Conservation (phyloP, 2,113 vertebrate species). For the Suricata suricatta region DNA sequence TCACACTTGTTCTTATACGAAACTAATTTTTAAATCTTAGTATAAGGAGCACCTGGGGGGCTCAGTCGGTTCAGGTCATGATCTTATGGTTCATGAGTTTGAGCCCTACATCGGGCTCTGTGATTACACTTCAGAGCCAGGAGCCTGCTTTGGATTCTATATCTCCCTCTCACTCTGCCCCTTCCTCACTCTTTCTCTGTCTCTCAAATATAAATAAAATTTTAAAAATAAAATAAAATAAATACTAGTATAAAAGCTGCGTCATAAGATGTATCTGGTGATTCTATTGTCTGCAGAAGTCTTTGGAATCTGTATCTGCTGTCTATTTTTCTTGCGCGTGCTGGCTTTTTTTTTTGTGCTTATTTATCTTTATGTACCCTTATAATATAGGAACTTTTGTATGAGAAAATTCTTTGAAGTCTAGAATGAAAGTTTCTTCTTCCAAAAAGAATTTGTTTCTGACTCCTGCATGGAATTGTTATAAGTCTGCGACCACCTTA, state of each 20-base stretch:
- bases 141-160: too few relatives aligned
- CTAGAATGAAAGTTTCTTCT: background rate
- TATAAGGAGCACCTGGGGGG: background rate
- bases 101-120: too few relatives aligned
- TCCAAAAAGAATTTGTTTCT: conserved; percentile 9
- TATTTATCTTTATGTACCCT: background rate
- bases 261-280: background rate
- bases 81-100: too few relatives aligned
- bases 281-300: background rate
- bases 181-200: too few relatives aligned
- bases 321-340: background rate
- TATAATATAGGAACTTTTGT: background rate
- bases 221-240: background rate
- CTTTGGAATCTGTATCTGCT: background rate
- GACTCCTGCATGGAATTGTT: background rate
- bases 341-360: background rate
- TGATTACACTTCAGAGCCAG: too few relatives aligned
- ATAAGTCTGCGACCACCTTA: background rate
- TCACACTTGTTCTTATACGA: background rate
- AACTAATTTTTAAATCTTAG: background rate
- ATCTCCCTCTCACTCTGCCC: too few relatives aligned
- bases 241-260: background rate
- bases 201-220: too few relatives aligned
- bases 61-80: too few relatives aligned
- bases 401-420: conserved; percentile 28